Conservation (phyloP, 92 coral and sea anemone genomes). For the Zoanthus solanderi region DNA sequence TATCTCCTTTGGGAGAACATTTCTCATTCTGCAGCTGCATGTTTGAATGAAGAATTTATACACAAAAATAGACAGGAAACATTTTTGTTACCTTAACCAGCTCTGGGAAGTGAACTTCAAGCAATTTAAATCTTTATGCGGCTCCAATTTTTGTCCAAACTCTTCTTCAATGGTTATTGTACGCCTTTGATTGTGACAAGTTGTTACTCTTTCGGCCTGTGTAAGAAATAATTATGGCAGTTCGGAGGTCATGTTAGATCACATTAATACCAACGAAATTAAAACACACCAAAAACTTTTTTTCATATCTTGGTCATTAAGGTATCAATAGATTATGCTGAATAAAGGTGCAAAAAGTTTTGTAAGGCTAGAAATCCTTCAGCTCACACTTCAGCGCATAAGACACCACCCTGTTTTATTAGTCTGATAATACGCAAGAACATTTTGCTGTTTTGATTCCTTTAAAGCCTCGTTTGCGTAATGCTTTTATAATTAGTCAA, state of each 20-base stretch:
- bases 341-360: background rate
- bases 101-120: background rate
- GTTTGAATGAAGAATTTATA: background rate
- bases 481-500: background rate
- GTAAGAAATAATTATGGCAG: background rate
- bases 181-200: background rate
- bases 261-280: background rate
- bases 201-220: background rate
- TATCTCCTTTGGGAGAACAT: background rate
- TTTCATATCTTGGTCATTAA: background rate
- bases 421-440: background rate
- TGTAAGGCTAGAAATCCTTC: background rate
- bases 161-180: background rate
- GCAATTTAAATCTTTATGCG: background rate
- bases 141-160: constrained; percentile 16
- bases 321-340: background rate
- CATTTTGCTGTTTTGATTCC: constrained; percentile 19
- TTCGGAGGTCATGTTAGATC: background rate
- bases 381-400: constrained; percentile 12
- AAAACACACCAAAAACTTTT: background rate
- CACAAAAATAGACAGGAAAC: background rate
- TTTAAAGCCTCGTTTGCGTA: background rate
- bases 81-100: constrained; percentile 7
- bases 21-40: background rate
- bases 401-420: constrained; percentile 17